Evolutionary conservation across 2,113 vertebrate genomes (phyloP), one percentile per base, ranked within the genome.

Genomic region (Gopherus flavomarginatus): DNA sequence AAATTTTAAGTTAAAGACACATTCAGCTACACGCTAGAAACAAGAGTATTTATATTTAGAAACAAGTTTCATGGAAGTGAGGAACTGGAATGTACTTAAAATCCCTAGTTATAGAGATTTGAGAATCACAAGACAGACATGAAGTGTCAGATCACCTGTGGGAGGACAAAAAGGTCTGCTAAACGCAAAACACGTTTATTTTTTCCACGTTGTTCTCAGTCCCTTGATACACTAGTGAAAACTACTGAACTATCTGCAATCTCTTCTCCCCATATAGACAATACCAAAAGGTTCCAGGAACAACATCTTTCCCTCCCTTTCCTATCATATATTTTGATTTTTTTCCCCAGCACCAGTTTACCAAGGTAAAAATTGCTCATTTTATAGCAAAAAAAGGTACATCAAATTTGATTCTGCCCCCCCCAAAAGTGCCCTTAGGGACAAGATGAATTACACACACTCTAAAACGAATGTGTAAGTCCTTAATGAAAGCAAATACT

Each of bases 401-500:
- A 5, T 11, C 49, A 9, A 14, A 50, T 21, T 86, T 52, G 5
- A 87, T 52, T 59, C 57, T 13, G 29, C 44, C 49, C 26, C 87
- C 44, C 9, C 17, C 0, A 49, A 87, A 53, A 57, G 38, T 47
- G 54, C 62, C 89, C 53, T 54, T 10, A 86, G 62, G 42, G 93
- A 85, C 54, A 88, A 84, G 4, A 44, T 81, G 84, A 78, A 87
- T 94, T 92, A 92, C 14, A 88, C 29, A 85, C 54, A 89, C 62
- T 91, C 78, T 80, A 93, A 78, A 96, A 78, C 0, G 0, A 96
- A 95, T n/a, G 75, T 87, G 86, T 49, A 77, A 94, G 38, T 82
- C 85, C 29, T 88, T 69, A 72, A 95, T 96, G 77, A 96, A 95
- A 91, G 81, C 80, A 95, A 16, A 87, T 78, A 94, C 82, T 75